Evolutionary conservation across 2,797 vertebrate species (phyloP).

Genomic region (Crypturellus tataupa): DNA sequence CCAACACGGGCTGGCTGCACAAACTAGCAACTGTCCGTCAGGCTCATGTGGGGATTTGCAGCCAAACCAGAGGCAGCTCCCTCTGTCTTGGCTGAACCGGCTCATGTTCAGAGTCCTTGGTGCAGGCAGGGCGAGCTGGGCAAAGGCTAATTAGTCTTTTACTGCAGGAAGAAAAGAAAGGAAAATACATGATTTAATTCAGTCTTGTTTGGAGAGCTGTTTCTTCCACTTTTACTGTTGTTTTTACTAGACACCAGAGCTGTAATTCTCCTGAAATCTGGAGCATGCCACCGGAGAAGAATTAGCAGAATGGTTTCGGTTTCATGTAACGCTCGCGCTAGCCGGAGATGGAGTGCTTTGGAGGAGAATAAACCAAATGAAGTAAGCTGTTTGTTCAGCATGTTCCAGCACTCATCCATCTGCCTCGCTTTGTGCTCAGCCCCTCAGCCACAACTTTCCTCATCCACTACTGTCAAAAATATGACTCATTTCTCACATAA

Average conservation of each 20-base stretch:
- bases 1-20: not conserved
- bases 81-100: not conserved
- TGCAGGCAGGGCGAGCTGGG: not conserved
- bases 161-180: not conserved
- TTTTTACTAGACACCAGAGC: constrained; percentile 5
- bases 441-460: constrained; percentile 53
- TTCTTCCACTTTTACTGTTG: constrained; percentile 8
- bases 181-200: not conserved
- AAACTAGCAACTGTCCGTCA: fast-evolving
- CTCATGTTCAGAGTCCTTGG: not conserved
- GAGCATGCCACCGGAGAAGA: not conserved
- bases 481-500: constrained; percentile 66
- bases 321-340: not conserved
- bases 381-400: constrained; percentile 67
- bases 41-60: not conserved
- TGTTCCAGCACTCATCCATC: constrained; percentile 37
- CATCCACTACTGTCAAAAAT: constrained; percentile 34
- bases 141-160: not conserved
- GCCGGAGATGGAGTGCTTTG: not conserved
- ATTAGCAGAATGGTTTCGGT: constrained; percentile 38
- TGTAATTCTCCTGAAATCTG: constrained; percentile 22
- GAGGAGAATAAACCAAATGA: constrained; percentile 66
- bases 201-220: not conserved
- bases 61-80: not conserved
- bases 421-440: constrained; percentile 53